Base-by-base conservation (phyloP, 2,797 vertebrate genomes). In the Gallinago solitaria region DNA sequence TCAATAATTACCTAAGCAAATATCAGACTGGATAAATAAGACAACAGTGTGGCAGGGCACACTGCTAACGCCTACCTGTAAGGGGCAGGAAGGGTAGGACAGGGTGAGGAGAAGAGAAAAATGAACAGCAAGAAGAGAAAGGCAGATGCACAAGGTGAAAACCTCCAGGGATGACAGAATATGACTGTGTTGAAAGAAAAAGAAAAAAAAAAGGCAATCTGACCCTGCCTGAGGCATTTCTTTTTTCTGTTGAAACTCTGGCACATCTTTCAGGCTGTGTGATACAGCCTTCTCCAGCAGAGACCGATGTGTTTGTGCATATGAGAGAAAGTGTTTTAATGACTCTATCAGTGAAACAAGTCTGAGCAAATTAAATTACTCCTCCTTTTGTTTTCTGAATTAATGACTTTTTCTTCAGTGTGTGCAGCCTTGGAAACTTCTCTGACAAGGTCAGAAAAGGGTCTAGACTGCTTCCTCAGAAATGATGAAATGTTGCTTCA, bases 281-380 rank as follows among this genome's bases (percentile, higher is more conserved):
- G 33, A n/a, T 39, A 70, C 30, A 82, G 33, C 51, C 47, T 80
- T 37, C 32, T 79, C 35, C 68, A 83, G 47, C 63, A 92, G 51
- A 86, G 41, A 83, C 37, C 0, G 0, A 50, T 39, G 37, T 48
- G 65, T 87, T 95, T 91, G 75, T 65, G 63, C 9, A 12, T 56
- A 67, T 15, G 59, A 75, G 37, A 83, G 25, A 89, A 87, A 92
- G 64, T 60, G 54, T 82, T 90, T 69, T 95, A 96, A 96, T 87
- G 87, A 97, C 68, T 96, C 64, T 51, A 88, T 84, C 79, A 68
- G 74, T 69, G 54, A 64, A 96, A 95, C 94, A 93, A 90, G 89
- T 45, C 89, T 83, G 83, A 97, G 81, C 83, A 97, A 97, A 97
- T 97, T 97, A 75, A 96, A 96, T 96, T 96, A 96, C 82, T 91